Conservation (phyloP, 2,888 invertebrate genomes). For the Tupiocoris notatus region DNA sequence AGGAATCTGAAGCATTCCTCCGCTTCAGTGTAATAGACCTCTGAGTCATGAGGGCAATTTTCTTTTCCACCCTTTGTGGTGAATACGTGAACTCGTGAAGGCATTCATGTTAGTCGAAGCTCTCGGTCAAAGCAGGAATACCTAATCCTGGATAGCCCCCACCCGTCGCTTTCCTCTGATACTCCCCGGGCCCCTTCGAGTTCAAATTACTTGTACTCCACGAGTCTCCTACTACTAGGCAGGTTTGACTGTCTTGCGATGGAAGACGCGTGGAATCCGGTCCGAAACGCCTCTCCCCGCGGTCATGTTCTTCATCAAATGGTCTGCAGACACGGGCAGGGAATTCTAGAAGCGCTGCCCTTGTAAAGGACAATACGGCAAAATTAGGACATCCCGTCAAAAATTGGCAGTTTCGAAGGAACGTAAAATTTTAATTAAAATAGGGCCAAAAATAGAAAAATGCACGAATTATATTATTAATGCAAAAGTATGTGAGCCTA, state of each 20-base stretch:
- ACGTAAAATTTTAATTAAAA: too few relatives aligned
- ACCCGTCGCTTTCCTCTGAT: background rate
- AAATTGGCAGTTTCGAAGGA: too few relatives aligned
- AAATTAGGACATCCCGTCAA: too few relatives aligned
- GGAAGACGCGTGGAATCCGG: background rate
- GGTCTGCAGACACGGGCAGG: background rate
- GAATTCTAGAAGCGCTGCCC: too few relatives aligned
- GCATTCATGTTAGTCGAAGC: constrained; percentile 18
- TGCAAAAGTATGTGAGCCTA: too few relatives aligned
- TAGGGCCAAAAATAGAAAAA: too few relatives aligned
- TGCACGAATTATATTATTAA: too few relatives aligned
- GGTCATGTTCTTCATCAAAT: background rate
- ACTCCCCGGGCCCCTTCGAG: background rate
- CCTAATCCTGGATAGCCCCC: background rate
- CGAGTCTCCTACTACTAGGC: background rate
- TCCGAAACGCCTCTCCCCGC: background rate
- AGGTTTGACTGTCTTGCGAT: background rate
- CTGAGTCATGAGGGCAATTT: constrained; percentile 34
- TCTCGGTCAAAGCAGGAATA: background rate
- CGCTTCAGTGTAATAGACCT: background rate
- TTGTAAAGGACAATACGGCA: too few relatives aligned
- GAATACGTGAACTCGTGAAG: constrained; percentile 40
- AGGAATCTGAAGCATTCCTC: background rate
- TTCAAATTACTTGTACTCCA: background rate
- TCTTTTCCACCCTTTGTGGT: constrained; percentile 24